Evolutionary conservation across 2,797 vertebrate genomes (phyloP), one percentile per base, ranked within the genome.

Genomic region (Salmo trutta): DNA sequence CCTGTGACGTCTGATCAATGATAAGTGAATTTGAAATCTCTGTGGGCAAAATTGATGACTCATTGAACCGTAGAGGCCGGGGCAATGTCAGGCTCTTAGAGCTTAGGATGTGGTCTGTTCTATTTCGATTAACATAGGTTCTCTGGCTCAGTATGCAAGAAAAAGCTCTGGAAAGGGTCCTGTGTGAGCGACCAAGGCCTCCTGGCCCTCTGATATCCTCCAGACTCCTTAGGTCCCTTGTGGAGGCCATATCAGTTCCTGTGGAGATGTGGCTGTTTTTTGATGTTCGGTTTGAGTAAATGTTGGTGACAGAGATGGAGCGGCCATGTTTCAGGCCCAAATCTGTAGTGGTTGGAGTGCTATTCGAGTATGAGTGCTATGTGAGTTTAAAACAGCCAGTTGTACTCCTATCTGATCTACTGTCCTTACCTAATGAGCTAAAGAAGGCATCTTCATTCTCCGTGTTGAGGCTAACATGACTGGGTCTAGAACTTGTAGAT

Each of bases 161-260:
- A 91, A 84, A 93, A 93, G 62, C 92, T 93, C 88, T 95, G 94
- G 89, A 94, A 94, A 31, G 94, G 93, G 59, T 93, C 93, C 47
- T 94, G 92, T 36, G 93, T 88, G 51, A 83, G 87, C 73, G 82
- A 86, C 56, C 91, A 0, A 91, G 91, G 33, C 92, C 91, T 10
- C 91, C 86, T 56, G 69, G 41, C 36, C 47, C 36, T 51, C 88
- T 31, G 29, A 85, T 90, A 59, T 85, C 91, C 6, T 88, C 78
- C 59, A 85, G 78, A 70, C 69, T 71, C 47, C 12, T 71, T 10
- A 77, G 84, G 24, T 36, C 29, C 71, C 64, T 83, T 0, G 53
- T 81, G 29, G 83, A 84, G 0, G 85, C 71, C 91, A 90, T 92
- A 59, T 87, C 93, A 64, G 94, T 90, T 78, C 91, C 93, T 21